Evolutionary conservation across 1,140 invertebrate genomes (phyloP).

Genomic region (Drusus annulatus): DNA sequence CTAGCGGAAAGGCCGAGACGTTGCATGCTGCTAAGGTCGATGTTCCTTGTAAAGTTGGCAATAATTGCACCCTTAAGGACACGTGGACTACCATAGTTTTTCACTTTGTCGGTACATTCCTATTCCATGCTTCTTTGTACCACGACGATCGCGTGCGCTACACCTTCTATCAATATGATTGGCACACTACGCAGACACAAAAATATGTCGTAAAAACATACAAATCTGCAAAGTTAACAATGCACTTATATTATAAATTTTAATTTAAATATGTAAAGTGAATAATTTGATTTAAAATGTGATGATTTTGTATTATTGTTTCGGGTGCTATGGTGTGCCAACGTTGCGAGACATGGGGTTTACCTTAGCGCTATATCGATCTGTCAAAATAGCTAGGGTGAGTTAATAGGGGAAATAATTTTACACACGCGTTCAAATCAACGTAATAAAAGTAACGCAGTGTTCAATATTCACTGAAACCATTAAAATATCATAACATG

Average conservation of each 20-base stretch:
- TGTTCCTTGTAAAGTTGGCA: constrained; percentile 47
- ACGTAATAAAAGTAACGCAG: constrained; percentile 27
- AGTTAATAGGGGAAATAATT: constrained; percentile 44
- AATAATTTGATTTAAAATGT: neutral
- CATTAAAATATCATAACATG: constrained; percentile 30
- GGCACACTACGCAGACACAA: constrained; percentile 23
- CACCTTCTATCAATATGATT: constrained; percentile 17
- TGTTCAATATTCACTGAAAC: constrained; percentile 3
- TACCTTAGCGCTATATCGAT: constrained; percentile 56
- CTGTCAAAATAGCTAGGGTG: constrained; percentile 54
- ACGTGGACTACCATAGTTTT: constrained; percentile 49
- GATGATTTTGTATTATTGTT: neutral
- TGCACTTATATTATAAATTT: neutral
- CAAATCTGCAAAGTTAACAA: neutral
- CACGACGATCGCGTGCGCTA: constrained; percentile 37
- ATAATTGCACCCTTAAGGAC: constrained; percentile 51
- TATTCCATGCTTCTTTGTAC: constrained; percentile 39
- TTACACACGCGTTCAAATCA: constrained; percentile 45
- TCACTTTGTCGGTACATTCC: constrained; percentile 46
- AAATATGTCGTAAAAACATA: neutral
- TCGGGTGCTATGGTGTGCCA: constrained; percentile 44
- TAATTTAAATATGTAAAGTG: neutral
- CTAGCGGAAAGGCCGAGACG: neutral
- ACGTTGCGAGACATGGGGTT: constrained; percentile 35
- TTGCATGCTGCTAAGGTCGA: constrained; percentile 42